These are phyloP conservation scores for Meandrusa payeni DNA, from an alignment of 2,888 invertebrate species.

Conservation along the genomic window DNA sequence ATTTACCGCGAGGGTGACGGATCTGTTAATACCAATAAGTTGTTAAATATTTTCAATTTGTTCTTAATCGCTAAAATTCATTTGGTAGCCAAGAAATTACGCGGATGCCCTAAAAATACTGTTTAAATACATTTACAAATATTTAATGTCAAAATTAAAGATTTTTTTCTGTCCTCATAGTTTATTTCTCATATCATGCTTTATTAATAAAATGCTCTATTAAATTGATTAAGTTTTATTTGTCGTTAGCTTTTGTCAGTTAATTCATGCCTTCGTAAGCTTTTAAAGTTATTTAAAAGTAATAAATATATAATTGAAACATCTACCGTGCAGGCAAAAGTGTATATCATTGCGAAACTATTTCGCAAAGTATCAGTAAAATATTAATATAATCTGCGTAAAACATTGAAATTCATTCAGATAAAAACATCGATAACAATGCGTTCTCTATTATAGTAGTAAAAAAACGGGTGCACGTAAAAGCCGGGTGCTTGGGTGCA, in stretches of 20 bases:
- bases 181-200: slow-evolving; percentile 27
- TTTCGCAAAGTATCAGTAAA: slow-evolving; percentile 8
- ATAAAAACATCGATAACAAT: slow-evolving; percentile 49
- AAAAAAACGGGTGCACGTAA: slow-evolving; percentile 59
- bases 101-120: slow-evolving; percentile 21
- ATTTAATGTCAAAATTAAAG: slow-evolving; percentile 27
- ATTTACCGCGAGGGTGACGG: slow-evolving; percentile 91
- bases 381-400: background rate
- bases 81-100: slow-evolving; percentile 3
- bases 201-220: slow-evolving; percentile 18
- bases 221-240: slow-evolving; percentile 8
- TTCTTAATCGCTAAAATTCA: no score
- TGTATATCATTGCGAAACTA: slow-evolving; percentile 27
- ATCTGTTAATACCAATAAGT: slow-evolving; percentile 73
- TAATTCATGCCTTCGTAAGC: slow-evolving; percentile 25
- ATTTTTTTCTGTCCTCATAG: slow-evolving; percentile 8
- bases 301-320: slow-evolving; percentile 28
- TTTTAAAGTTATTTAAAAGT: slow-evolving; percentile 22
- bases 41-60: no score
- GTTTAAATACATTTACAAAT: slow-evolving; percentile 32
- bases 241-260: slow-evolving; percentile 20
- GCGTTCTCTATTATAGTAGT: slow-evolving; percentile 46
- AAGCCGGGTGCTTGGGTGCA: slow-evolving; percentile 71
- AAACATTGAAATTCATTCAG: slow-evolving; percentile 18
- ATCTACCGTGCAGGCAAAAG: slow-evolving; percentile 56